Percentiles rank a stretch among this genome's conserved stretches.
phyloP scores from a whole-genome alignment of 2,888 invertebrate species.

The Netelia virgata region DNA sequence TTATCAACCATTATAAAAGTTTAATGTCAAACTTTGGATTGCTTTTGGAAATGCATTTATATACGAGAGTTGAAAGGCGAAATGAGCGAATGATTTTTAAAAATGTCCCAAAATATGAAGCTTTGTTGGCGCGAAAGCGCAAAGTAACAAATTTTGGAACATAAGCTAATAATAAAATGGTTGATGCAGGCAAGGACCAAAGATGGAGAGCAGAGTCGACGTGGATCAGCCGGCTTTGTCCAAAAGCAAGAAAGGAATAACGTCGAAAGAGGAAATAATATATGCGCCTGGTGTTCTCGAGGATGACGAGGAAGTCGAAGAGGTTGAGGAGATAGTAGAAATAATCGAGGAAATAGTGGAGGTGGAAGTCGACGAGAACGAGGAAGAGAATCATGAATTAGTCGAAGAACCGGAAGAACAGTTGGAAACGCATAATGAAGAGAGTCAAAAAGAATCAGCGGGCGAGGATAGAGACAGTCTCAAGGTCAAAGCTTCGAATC shows the following conservation, averaged over 20 bases:
- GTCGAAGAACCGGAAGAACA: constrained; percentile 43
- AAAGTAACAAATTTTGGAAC: no score
- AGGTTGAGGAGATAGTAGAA: constrained; percentile 82
- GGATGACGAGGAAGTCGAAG: constrained; percentile 75
- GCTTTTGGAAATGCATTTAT: no score
- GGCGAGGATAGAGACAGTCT: constrained; percentile 14
- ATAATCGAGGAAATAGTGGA: constrained; percentile 80
- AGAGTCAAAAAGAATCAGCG: constrained; percentile 45
- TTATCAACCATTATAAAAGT: no score
- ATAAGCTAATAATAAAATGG: neutral
- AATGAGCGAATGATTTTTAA: no score
- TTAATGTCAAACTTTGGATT: no score
- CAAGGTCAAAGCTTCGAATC: constrained; percentile 11
- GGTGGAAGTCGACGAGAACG: constrained; percentile 75
- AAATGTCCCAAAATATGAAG: no score
- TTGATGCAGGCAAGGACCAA: constrained; percentile 25
- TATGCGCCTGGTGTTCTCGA: constrained; percentile 66
- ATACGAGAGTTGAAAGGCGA: no score
- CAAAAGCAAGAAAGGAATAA: constrained; percentile 45
- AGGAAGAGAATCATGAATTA: constrained; percentile 56
- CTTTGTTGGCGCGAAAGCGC: no score
- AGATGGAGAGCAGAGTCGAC: constrained; percentile 52
- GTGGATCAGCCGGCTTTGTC: constrained; percentile 19
- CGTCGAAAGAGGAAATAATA: constrained; percentile 77
- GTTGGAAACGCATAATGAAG: constrained; percentile 27